Evolutionary conservation across 2,888 invertebrate genomes (phyloP).

Genomic region (Heliconius cydno): DNA sequence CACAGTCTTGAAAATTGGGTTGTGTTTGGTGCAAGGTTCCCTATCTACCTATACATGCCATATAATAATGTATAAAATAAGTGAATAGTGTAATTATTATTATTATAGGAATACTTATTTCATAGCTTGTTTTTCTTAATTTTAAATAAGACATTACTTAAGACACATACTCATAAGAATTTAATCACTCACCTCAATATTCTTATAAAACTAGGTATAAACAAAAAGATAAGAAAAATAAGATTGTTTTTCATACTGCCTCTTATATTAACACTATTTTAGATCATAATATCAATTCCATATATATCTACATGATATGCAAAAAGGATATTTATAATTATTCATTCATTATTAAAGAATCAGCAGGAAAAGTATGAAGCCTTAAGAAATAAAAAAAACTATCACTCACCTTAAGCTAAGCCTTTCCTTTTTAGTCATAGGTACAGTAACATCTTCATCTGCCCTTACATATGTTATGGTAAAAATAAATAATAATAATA

Average conservation of each 20-base stretch:
- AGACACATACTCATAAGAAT: background rate
- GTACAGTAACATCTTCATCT: constrained; percentile 66
- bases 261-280: background rate
- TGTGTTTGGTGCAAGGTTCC: background rate
- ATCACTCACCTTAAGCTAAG: constrained; percentile 84
- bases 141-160: background rate
- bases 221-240: background rate
- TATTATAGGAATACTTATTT: background rate
- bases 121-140: background rate
- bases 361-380: background rate
- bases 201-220: background rate
- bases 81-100: background rate
- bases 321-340: background rate
- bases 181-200: background rate
- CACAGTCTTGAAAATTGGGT: background rate
- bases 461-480: constrained; percentile 73
- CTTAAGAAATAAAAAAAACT: background rate
- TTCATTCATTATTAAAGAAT: background rate
- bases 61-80: background rate
- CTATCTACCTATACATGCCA: too few relatives aligned
- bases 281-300: background rate
- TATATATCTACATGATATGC: background rate
- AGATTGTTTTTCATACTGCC: background rate
- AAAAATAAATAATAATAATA: constrained; percentile 72
- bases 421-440: constrained; percentile 86